phyloP scores from a whole-genome alignment of 1,140 invertebrate species.

The Drosophila saltans region DNA sequence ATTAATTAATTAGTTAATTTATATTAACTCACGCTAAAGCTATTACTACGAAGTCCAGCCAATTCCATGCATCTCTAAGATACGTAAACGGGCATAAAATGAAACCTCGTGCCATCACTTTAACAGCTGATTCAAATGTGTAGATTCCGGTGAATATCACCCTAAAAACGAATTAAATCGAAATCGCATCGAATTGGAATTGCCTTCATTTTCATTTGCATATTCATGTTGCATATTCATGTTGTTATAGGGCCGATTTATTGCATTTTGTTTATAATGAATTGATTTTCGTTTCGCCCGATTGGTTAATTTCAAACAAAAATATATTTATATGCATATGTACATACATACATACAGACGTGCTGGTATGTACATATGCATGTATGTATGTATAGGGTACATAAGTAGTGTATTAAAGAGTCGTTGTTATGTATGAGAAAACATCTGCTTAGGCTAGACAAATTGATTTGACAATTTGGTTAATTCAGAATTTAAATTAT shows the following conservation, averaged over 20 bases:
- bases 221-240: background rate
- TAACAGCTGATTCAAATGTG: slow-evolving; percentile 99
- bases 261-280: background rate
- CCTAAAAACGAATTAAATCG: slow-evolving; percentile 87
- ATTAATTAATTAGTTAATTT: slow-evolving; percentile 53
- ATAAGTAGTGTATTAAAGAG: slow-evolving; percentile 2
- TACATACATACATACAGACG: background rate
- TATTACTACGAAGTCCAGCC: slow-evolving; percentile 99
- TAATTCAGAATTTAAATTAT: background rate
- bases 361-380: background rate
- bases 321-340: background rate
- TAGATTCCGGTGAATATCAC: slow-evolving; percentile 99
- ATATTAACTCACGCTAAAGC: slow-evolving; percentile 97
- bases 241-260: slow-evolving; percentile 6
- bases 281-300: background rate
- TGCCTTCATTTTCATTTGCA: slow-evolving; percentile 35
- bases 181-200: slow-evolving; percentile 68
- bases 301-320: slow-evolving; percentile 2
- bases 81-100: slow-evolving; percentile 99
- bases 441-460: background rate
- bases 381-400: background rate
- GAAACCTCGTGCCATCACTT: slow-evolving; percentile 99
- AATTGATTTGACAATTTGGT: background rate
- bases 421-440: background rate
- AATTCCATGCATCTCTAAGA: slow-evolving; percentile 99